Percentiles rank a stretch among this genome's conserved stretches.
phyloP scores from a whole-genome alignment of 2,888 invertebrate genomes.

The Dysmachus trigonus region DNA sequence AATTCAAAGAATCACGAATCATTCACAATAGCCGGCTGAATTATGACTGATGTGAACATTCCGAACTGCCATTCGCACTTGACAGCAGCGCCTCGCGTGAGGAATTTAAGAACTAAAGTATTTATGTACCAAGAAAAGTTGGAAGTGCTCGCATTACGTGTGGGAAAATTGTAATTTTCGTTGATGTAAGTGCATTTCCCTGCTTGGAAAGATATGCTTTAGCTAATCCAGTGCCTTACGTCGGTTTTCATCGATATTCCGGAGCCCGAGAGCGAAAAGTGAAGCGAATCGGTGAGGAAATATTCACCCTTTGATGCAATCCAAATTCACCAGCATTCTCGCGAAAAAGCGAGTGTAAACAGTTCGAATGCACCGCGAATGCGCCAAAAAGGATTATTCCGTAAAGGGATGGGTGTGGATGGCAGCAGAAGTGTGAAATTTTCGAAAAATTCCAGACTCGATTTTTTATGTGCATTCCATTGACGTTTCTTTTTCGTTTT shows the following conservation, averaged over 20 bases:
- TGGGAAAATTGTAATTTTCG: slow-evolving; percentile 44
- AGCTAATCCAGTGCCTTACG: background rate
- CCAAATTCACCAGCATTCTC: background rate
- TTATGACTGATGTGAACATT: background rate
- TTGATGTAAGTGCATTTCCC: slow-evolving; percentile 7
- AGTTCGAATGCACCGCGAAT: background rate
- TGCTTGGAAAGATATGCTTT: background rate
- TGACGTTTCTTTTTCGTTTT: slow-evolving; percentile 45
- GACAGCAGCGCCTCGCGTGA: slow-evolving; percentile 43
- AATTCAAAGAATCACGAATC: background rate
- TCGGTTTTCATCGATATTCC: background rate
- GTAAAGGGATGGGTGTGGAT: background rate
- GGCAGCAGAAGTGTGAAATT: background rate
- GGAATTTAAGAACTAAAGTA: slow-evolving; percentile 43
- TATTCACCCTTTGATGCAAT: background rate
- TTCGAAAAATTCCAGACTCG: slow-evolving; percentile 22
- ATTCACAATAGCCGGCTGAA: background rate
- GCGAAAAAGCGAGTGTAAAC: background rate
- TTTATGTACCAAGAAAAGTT: slow-evolving; percentile 48
- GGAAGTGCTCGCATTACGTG: slow-evolving; percentile 44
- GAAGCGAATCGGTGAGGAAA: background rate
- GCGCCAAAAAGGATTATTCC: background rate
- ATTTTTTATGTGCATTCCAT: slow-evolving; percentile 48
- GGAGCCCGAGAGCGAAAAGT: background rate
- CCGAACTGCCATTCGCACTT: background rate